These are phyloP conservation scores for Crocuta crocuta DNA, from an alignment of 2,113 vertebrate species.

Conservation along the genomic window DNA sequence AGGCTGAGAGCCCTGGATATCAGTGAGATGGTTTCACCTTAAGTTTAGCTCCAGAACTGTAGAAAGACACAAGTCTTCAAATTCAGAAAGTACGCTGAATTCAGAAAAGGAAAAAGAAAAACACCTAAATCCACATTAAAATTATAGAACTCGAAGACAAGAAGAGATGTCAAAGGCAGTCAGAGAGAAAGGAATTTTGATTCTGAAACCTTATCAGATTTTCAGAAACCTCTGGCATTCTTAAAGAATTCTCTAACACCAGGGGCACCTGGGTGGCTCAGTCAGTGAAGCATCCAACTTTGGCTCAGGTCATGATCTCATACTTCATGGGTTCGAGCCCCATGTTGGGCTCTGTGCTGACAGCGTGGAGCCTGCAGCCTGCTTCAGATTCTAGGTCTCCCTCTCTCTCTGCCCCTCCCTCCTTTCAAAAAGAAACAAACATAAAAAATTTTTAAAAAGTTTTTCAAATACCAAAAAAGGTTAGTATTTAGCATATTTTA, in stretches of 20 bases:
- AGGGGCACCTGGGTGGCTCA: too few species aligned
- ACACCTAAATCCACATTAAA: background rate
- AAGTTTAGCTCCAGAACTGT: background rate
- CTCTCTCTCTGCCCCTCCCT: too few species aligned
- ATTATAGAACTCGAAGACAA: background rate
- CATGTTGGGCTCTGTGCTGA: too few species aligned
- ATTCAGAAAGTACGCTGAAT: background rate
- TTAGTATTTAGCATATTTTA: background rate
- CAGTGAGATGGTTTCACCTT: background rate
- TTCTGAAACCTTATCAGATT: background rate
- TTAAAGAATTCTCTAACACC: background rate
- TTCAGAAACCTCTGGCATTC: background rate
- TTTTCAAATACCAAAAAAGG: background rate
- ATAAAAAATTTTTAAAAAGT: background rate
- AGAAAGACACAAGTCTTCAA: background rate
- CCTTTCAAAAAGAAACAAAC: too few species aligned
- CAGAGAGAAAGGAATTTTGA: background rate
- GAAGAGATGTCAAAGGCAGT: background rate
- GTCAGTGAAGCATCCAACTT: too few species aligned
- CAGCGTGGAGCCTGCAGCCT: too few species aligned
- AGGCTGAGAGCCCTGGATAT: background rate
- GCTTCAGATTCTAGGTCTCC: too few species aligned
- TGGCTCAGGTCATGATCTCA: too few species aligned
- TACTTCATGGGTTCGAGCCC: too few species aligned
- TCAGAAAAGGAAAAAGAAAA: constrained; percentile 19